A percentile compares a stretch with the other conserved stretches of the same genome.
Conservation (phyloP, 2,113 vertebrate genomes). For the Ondatra zibethicus region DNA sequence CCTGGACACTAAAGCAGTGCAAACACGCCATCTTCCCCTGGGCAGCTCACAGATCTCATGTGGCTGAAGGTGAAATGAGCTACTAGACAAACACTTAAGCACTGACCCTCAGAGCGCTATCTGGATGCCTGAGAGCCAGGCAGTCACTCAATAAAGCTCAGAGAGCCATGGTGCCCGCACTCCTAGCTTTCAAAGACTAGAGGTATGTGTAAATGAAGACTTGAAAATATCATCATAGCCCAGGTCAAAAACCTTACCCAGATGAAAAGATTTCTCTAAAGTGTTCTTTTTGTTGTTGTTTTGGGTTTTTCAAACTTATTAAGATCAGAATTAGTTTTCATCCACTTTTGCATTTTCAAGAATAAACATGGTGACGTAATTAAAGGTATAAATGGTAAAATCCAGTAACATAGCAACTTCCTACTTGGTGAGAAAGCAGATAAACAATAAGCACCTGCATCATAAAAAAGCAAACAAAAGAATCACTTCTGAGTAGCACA, state of each 20-base stretch:
- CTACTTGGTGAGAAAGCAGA: not conserved
- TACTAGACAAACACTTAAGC: not conserved
- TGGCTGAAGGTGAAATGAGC: not conserved
- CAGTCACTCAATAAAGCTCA: not conserved
- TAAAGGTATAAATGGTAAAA: not conserved
- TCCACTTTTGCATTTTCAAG: not conserved
- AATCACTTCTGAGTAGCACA: not conserved
- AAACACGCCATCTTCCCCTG: not conserved
- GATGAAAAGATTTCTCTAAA: not conserved
- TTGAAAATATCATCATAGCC: fast-evolving
- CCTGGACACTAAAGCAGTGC: not conserved
- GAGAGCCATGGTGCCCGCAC: not conserved
- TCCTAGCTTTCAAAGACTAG: not conserved
- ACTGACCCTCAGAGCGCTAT: too few species aligned
- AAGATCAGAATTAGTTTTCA: not conserved
- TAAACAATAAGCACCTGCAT: not conserved
- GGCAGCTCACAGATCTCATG: not conserved
- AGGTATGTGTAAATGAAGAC: not conserved
- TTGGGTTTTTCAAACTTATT: not conserved
- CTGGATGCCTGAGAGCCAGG: not conserved
- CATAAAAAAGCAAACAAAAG: not conserved
- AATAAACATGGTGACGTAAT: not conserved
- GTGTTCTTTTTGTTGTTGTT: not conserved
- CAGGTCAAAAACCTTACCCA: not conserved
- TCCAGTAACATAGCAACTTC: not conserved